Evolutionary conservation across 2,888 invertebrate genomes (phyloP), one percentile per base, ranked within the genome.

Genomic region (Idaea biselata): DNA sequence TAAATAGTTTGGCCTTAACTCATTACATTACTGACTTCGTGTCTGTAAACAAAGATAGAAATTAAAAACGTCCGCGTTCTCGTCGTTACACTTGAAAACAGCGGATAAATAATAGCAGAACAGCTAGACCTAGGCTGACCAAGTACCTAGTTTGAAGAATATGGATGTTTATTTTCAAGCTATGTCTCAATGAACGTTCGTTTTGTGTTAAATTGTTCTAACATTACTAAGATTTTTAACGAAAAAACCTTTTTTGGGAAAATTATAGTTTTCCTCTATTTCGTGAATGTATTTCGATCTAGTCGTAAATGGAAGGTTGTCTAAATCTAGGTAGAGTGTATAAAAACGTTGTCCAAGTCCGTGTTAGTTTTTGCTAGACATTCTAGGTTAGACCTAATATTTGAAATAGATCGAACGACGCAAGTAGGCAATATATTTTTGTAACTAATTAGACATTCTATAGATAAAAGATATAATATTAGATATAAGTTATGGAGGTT

Each of bases 241-340:
- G 44, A 44, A 54, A 32, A 55, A n/a, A 31, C 59, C 62, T 60
- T 66, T 62, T 66, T 60, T 33, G 63, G 11, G n/a, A 16, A 63
- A 62, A 66, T 61, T 58, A 55, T 17, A 55, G 58, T 60, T 60
- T 58, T 17, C 58, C 60, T 58, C 32, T 54, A 63, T 44, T 44
- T 44, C 44, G 44, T 44, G 44, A 44, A 44, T 44, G 44, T 8
- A 44, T 44, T 44, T 44, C 44, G 44, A 44, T 59, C 6, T 25
- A 25, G 25, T 25, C 25, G 25, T 58, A 60, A 61, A 66, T 18
- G 63, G 66, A 62, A 66, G 54, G 61, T 62, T 66, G 66, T 11
- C 6, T 7, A 3, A 11, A 44, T 11, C 54, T 61, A 61, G 44
- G 18, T 54, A 56, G 3, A 60, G 18, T 16, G 31, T 31, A 58